Base-by-base conservation (phyloP, 2,797 vertebrate genomes). In the Poliocrania exsul region DNA sequence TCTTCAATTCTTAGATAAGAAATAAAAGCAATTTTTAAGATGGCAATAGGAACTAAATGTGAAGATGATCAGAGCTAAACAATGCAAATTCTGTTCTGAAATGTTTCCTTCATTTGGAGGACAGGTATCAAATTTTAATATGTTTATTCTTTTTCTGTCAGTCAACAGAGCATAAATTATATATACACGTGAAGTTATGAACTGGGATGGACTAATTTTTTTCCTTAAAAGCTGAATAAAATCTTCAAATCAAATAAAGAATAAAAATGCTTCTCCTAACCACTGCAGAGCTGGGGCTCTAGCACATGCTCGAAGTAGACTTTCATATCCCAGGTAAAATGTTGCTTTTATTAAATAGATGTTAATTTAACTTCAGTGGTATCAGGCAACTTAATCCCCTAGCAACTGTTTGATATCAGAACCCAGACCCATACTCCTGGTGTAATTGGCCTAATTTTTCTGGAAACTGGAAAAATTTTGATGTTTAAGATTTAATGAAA, bases 51-150 rank as follows among this genome's bases (percentile, higher is more conserved):
- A 90, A 90, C 54, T 87, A 95, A 81, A 93, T 69, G 49, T 74
- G 81, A 81, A 83, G 74, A 79, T 66, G 81, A 96, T 88, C 77
- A 93, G 81, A 95, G 74, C 40, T 86, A 94, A 79, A 88, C 86
- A 78, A 81, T 79, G 88, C 51, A 87, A 96, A 95, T 38, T 66
- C 46, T 95, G 46, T 85, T 25, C 7, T 81, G 74, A 90, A 96
- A 89, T 64, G 28, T 62, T 85, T 91, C 74, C 66, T 96, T 75
- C 29, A 8, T 67, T 90, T 89, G 71, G 89, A 96, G 51, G 74
- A 94, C 73, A 64, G n/a, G 56, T 95, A 93, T 96, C 81, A 96
- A 97, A 97, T 61, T 96, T 92, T 97, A 88, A 97, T 91, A 84
- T 88, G 86, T 75, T 96, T 16, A 57, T 94, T 92, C 47, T 57